These are phyloP conservation scores for Pterocles gutturalis DNA, from an alignment of 2,113 vertebrate genomes.

Conservation along the genomic window DNA sequence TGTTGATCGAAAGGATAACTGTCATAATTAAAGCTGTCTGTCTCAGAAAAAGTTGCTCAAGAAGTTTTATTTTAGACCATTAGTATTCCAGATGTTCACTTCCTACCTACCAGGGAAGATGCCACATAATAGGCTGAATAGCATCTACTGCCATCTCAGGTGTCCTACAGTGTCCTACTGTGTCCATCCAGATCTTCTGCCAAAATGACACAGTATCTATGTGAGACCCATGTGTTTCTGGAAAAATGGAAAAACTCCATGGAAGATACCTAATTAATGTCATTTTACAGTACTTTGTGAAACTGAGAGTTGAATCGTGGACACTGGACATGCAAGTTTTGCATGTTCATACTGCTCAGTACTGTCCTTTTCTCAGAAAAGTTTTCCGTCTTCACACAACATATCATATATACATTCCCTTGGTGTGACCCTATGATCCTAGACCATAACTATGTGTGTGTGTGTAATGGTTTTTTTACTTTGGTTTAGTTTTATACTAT, in stretches of 20 bases:
- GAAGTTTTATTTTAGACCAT: background rate
- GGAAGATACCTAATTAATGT: background rate
- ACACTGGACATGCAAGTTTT: background rate
- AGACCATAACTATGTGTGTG: background rate
- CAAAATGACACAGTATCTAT: background rate
- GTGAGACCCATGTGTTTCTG: background rate
- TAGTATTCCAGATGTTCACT: background rate
- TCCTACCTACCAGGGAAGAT: background rate
- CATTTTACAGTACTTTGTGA: background rate
- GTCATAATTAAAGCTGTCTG: conserved; percentile 36
- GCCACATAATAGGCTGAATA: background rate
- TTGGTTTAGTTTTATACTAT: background rate
- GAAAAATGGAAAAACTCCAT: background rate
- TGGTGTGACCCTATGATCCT: background rate
- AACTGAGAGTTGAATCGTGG: background rate
- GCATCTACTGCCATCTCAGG: background rate
- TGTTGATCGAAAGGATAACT: conserved; percentile 45
- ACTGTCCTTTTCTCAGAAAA: background rate
- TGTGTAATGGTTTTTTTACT: background rate
- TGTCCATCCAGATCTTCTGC: background rate
- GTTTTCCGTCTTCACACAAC: background rate
- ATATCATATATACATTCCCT: background rate
- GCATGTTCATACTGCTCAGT: accelerated
- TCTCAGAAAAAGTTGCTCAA: background rate
- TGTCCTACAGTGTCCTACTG: background rate